phyloP scores from a whole-genome alignment of 1,140 invertebrate species.

The Trachelipus rathkii region DNA sequence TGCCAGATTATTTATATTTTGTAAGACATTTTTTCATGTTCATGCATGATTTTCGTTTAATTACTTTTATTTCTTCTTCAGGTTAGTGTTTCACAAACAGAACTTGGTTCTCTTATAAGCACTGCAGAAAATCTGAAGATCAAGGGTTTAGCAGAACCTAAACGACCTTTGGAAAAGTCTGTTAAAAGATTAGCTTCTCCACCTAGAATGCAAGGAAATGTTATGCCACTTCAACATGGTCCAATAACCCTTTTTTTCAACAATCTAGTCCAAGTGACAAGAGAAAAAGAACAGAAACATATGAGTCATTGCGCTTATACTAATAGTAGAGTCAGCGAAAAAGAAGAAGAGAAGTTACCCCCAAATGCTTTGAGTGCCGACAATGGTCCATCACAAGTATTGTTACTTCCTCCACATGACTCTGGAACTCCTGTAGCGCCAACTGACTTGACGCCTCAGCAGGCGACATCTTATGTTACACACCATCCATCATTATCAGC shows the following conservation, averaged over 20 bases:
- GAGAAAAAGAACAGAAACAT: conserved; percentile 42
- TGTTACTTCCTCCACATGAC: conserved; percentile 36
- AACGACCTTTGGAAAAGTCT: conserved; percentile 40
- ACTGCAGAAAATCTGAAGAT: conserved; percentile 51
- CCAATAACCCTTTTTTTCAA: conserved; percentile 32
- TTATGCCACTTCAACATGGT: conserved; percentile 32
- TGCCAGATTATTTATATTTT: too few species aligned
- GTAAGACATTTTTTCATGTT: too few species aligned
- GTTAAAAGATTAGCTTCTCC: conserved; percentile 43
- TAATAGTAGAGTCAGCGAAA: conserved; percentile 24
- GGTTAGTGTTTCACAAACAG: conserved; percentile 50
- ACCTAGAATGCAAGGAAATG: conserved; percentile 32
- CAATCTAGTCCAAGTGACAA: conserved; percentile 44
- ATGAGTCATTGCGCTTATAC: conserved; percentile 6
- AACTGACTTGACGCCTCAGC: conserved; percentile 32
- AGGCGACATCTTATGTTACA: conserved; percentile 38
- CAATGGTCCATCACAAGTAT: conserved; percentile 39
- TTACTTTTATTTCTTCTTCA: conserved; percentile 14
- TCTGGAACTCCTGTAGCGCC: conserved; percentile 27
- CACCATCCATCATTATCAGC: conserved; percentile 36
- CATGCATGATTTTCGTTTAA: too few species aligned
- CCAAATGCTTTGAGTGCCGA: conserved; percentile 30
- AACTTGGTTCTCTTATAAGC: conserved; percentile 50
- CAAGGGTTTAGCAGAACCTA: conserved; percentile 51
- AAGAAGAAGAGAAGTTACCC: conserved; percentile 28